Evolutionary conservation across 1,140 invertebrate species (phyloP).

Genomic region (Andrena cerasifolii): DNA sequence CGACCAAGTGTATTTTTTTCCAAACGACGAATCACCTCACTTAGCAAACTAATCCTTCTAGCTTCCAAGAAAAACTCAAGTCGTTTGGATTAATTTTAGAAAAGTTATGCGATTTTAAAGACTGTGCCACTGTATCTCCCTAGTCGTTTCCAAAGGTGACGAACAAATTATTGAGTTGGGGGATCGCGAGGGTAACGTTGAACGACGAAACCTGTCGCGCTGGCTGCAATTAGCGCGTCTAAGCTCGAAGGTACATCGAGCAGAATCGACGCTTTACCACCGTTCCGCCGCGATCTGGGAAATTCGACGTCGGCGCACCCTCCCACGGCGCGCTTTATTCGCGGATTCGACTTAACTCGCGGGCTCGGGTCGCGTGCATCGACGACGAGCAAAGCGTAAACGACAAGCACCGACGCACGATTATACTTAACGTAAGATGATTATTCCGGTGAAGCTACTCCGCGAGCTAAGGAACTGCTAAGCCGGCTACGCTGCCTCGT

Average conservation of each 20-base stretch:
- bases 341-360: slow-evolving; percentile 14
- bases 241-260: background rate
- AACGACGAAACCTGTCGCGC: too few relatives aligned
- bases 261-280: background rate
- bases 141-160: too few relatives aligned
- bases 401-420: slow-evolving; percentile 38
- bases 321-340: background rate
- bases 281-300: background rate
- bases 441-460: slow-evolving; percentile 44
- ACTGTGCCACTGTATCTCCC: too few relatives aligned
- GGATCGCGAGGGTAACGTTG: too few relatives aligned
- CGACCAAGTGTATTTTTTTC: too few relatives aligned
- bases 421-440: slow-evolving; percentile 49
- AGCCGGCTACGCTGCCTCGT: slow-evolving; percentile 13
- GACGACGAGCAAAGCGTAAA: slow-evolving; percentile 23
- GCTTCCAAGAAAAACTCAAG: too few relatives aligned
- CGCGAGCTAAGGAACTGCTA: background rate
- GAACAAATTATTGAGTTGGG: too few relatives aligned
- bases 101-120: too few relatives aligned
- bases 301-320: background rate
- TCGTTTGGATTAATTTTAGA: too few relatives aligned
- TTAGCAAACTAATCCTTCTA: too few relatives aligned
- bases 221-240: too few relatives aligned
- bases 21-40: too few relatives aligned
- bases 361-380: slow-evolving; percentile 13